phyloP scores from a whole-genome alignment of 1,140 invertebrate species.

The Trichonephila inaurata region DNA sequence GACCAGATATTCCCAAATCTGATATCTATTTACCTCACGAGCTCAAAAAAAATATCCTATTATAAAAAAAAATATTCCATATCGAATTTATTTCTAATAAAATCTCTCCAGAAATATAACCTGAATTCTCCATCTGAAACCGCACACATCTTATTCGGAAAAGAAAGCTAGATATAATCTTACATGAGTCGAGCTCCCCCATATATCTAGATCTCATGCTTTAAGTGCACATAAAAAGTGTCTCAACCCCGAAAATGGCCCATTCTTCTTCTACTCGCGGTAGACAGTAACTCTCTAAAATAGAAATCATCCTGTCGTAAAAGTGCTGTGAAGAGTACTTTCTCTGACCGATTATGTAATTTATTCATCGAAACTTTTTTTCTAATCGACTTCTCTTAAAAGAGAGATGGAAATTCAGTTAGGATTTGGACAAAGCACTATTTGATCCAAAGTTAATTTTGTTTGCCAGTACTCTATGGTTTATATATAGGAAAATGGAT shows the following conservation, averaged over 20 bases:
- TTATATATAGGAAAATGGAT: too few species aligned
- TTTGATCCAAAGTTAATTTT: background rate
- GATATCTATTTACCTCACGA: too few species aligned
- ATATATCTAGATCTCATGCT: slow-evolving; percentile 15
- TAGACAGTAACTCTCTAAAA: slow-evolving; percentile 21
- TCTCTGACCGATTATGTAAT: slow-evolving; percentile 33
- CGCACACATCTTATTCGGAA: background rate
- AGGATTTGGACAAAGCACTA: background rate
- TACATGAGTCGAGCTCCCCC: background rate
- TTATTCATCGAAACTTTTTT: slow-evolving; percentile 36
- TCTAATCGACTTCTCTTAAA: background rate
- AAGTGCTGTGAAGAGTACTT: slow-evolving; percentile 16
- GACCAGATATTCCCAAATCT: too few species aligned
- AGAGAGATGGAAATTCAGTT: background rate
- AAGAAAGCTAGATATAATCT: background rate
- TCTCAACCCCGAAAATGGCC: slow-evolving; percentile 1
- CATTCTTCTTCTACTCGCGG: background rate
- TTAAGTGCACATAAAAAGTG: slow-evolving; percentile 56
- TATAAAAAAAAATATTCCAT: background rate
- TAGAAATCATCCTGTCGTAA: slow-evolving; percentile 44
- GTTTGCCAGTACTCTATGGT: too few species aligned
- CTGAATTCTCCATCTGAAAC: slow-evolving; percentile 9
- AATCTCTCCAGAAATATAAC: background rate
- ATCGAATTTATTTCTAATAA: background rate
- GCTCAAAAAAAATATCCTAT: too few species aligned